Percentiles rank a stretch among this genome's conserved stretches.
Conservation (phyloP, 2,113 vertebrate species). For the Chascanopsetta lugubris region DNA sequence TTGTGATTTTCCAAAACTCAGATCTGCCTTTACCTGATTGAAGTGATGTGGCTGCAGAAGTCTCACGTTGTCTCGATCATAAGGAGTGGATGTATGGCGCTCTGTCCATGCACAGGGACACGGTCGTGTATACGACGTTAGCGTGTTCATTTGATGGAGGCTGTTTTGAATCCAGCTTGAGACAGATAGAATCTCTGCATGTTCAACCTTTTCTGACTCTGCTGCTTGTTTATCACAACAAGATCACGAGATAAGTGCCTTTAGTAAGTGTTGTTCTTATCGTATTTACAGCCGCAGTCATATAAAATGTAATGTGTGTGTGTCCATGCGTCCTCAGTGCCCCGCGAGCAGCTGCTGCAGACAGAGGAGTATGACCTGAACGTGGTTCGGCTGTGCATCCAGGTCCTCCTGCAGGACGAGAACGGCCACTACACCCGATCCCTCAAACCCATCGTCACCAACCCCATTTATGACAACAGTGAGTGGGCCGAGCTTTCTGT, state of each 20-base stretch:
- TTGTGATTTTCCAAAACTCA: too few species aligned
- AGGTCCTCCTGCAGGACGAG: conserved; percentile 91
- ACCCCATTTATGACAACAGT: conserved; percentile 99
- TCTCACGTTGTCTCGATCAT: too few species aligned
- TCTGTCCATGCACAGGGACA: too few species aligned
- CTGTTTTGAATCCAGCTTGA: too few species aligned
- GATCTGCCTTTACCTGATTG: not conserved
- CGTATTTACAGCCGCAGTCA: not conserved
- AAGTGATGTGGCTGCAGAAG: too few species aligned
- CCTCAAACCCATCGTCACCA: conserved; percentile 90
- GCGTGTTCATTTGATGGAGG: too few species aligned
- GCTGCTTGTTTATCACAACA: not conserved
- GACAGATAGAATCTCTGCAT: too few species aligned
- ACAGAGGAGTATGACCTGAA: conserved; percentile 96
- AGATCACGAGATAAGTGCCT: not conserved
- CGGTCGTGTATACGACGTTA: too few species aligned
- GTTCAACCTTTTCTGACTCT: too few species aligned
- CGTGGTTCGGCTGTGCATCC: conserved; percentile 96
- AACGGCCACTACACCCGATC: conserved; percentile 84
- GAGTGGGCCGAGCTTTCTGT: conserved; percentile 71
- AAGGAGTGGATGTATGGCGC: too few species aligned
- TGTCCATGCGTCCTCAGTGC: conserved; percentile 80
- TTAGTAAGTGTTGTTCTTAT: not conserved
- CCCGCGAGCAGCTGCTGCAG: conserved; percentile 90
- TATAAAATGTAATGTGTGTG: too few species aligned